Evolutionary conservation across 2,888 invertebrate species (phyloP), one percentile per base, ranked within the genome.

Genomic region (Oeneis ivallda): DNA sequence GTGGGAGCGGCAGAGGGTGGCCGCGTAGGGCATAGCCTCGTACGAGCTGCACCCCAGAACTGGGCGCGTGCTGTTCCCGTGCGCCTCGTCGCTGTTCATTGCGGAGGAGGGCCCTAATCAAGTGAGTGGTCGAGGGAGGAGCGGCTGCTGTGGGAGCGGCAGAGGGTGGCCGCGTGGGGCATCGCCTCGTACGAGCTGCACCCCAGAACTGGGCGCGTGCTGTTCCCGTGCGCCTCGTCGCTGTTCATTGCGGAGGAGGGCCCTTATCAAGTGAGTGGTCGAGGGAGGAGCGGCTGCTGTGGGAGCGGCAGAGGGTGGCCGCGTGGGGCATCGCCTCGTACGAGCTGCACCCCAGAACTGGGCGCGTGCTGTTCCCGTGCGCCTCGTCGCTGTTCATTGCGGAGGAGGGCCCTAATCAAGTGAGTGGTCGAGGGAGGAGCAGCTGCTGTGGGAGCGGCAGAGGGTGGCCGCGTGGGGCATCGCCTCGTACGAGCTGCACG

Each of bases 301-400:
- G 97, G 93, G 99, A 99, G 84, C 89, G 99, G 34, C 98, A 98
- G 87, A 93, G 99, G 63, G 93, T 98, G 50, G 96, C 98, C 0
- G 96, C 96, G 0, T 97, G 97, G 95, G 98, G 99, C 26, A 98
- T 99, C 65, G 98, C 98, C 0, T 96, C 97, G 0, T 99, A 98
- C 79, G 98, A 98, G 83, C 92, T 98, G 61, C 96, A 98, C 76
- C 93, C 94, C 41, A 93, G 93, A 8, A 95, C 95, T 32, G 98
- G 98, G 34, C 95, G 96, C 77, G 95, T 99, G 74, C 95, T 98
- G 66, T 98, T 98, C 86, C 97, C 98, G 13, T 97, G 98, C 67
- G 95, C 96, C 0, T 96, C 97, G 64, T 96, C 96, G 68, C 92
- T 99, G 70, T 98, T 96, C 85, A 96, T 97, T 64, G 98, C 98